These are phyloP conservation scores for Eristalis intricaria DNA, from an alignment of 2,888 invertebrate species.

Conservation along the genomic window DNA sequence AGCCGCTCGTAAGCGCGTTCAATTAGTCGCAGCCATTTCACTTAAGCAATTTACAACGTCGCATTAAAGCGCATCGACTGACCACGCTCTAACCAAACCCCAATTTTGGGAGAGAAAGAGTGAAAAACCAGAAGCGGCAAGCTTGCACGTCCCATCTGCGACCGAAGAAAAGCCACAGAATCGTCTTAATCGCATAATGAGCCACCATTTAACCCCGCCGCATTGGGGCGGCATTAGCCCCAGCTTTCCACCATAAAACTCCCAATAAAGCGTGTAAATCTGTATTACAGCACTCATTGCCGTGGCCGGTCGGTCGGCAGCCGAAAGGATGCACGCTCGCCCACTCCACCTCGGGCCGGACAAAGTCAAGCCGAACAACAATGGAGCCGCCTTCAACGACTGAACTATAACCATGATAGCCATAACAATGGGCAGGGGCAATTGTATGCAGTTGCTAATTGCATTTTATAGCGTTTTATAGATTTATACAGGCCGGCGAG, in stretches of 20 bases:
- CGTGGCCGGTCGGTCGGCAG: conserved; percentile 16
- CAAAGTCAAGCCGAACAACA: conserved; percentile 27
- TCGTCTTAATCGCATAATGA: conserved; percentile 37
- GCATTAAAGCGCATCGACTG: neutral
- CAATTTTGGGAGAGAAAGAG: neutral
- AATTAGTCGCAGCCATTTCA: neutral
- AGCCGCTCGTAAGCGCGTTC: neutral
- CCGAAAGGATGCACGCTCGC: neutral
- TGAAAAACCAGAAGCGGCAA: conserved; percentile 24
- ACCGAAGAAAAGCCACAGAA: conserved; percentile 1
- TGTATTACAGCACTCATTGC: conserved; percentile 49
- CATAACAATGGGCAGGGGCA: conserved; percentile 64
- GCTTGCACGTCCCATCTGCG: neutral
- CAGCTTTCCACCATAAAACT: conserved; percentile 57
- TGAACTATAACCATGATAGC: conserved; percentile 71
- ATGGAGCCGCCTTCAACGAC: conserved; percentile 62
- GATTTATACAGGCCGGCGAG: conserved; percentile 41
- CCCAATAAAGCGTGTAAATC: conserved; percentile 48
- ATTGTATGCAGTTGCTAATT: conserved; percentile 68
- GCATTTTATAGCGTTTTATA: conserved; percentile 64
- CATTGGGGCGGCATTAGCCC: conserved; percentile 21
- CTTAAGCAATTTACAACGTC: neutral
- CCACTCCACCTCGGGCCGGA: neutral
- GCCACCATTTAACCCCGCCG: conserved; percentile 19
- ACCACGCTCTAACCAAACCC: neutral